Percentiles rank a stretch among this genome's conserved stretches.
phyloP scores from a whole-genome alignment of 2,113 vertebrate genomes.

The Lagenorhynchus albirostris region DNA sequence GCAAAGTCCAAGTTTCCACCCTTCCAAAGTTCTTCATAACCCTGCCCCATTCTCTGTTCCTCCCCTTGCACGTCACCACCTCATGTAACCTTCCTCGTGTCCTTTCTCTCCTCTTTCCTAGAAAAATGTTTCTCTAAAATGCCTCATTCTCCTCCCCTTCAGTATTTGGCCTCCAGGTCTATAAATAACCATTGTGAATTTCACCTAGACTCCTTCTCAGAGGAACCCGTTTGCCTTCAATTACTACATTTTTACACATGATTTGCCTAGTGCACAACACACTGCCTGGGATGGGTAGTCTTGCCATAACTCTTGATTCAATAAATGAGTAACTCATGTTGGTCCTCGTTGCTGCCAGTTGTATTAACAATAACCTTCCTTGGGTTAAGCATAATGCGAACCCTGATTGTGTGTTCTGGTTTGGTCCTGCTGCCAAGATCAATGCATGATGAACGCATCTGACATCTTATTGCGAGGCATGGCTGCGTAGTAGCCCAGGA shows the following conservation, averaged over 20 bases:
- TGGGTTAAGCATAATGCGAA: background rate
- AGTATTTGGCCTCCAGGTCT: background rate
- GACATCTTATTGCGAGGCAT: rapidly evolving
- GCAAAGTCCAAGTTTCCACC: slow-evolving; percentile 50
- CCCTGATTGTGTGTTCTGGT: background rate
- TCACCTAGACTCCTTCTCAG: background rate
- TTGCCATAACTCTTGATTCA: background rate
- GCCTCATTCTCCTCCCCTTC: background rate
- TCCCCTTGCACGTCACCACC: background rate
- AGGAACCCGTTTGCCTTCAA: background rate
- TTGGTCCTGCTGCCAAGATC: background rate
- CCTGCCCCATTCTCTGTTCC: background rate
- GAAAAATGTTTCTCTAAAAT: slow-evolving; percentile 37
- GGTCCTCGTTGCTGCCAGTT: background rate
- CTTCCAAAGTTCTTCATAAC: background rate
- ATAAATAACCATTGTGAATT: slow-evolving; percentile 35
- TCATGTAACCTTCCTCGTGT: background rate
- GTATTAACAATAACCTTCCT: background rate
- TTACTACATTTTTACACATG: background rate
- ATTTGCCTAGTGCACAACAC: background rate
- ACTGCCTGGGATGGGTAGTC: background rate
- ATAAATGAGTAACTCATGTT: background rate
- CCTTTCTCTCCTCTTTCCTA: background rate
- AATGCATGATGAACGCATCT: rapidly evolving
- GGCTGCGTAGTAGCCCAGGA: background rate